Percentiles rank a stretch among this genome's conserved stretches.
phyloP scores from a whole-genome alignment of 1,140 invertebrate species.

The Drosophila paulistorum region DNA sequence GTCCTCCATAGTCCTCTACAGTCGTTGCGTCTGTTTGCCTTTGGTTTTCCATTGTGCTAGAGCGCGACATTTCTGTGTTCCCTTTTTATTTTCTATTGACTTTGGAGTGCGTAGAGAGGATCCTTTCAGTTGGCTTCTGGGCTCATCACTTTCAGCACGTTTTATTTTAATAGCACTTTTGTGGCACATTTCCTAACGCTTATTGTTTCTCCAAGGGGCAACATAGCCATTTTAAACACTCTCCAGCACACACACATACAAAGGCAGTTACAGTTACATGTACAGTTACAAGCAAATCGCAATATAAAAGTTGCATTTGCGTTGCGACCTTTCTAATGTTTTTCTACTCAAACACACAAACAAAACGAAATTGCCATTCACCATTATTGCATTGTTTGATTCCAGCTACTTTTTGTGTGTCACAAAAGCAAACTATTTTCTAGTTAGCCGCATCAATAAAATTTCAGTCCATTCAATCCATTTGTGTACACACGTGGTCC shows the following conservation, averaged over 20 bases:
- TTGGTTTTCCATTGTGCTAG: constrained; percentile 46
- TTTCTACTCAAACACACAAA: neutral
- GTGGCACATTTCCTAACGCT: constrained; percentile 65
- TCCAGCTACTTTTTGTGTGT: neutral
- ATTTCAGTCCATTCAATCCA: too few relatives aligned
- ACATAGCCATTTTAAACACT: constrained; percentile 7
- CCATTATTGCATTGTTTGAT: neutral
- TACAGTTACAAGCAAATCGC: neutral
- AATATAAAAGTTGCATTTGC: neutral
- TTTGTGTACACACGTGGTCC: too few relatives aligned
- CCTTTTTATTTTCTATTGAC: constrained; percentile 45
- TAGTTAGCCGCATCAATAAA: too few relatives aligned
- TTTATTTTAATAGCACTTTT: constrained; percentile 80
- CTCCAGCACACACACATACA: neutral
- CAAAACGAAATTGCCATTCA: neutral
- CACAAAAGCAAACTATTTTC: too few relatives aligned
- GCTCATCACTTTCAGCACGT: constrained; percentile 66
- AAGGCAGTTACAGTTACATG: neutral
- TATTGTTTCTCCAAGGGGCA: constrained; percentile 29
- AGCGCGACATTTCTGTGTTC: constrained; percentile 20
- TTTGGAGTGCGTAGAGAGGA: constrained; percentile 59
- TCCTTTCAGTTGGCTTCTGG: neutral
- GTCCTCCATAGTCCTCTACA: neutral
- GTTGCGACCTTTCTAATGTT: constrained; percentile 3
- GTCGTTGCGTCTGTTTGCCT: constrained; percentile 39